Percentiles rank a stretch among this genome's conserved stretches.
These are phyloP conservation scores for Henicopernis longicauda DNA, from an alignment of 2,113 vertebrate genomes.

Conservation along the genomic window DNA sequence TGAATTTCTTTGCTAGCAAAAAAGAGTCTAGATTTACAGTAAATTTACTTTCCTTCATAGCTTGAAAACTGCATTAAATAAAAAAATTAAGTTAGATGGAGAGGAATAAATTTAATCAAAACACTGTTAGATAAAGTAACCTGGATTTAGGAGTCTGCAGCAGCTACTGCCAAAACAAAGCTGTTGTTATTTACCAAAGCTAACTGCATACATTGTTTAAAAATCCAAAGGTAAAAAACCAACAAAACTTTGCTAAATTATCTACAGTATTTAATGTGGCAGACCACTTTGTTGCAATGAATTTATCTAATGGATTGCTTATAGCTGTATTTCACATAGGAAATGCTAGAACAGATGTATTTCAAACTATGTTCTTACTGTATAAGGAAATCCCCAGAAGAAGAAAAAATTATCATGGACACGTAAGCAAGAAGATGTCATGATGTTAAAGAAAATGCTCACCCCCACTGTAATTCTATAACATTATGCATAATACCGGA, in stretches of 20 bases:
- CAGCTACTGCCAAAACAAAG: constrained; percentile 64
- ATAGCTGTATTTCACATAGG: neutral
- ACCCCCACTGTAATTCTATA: neutral
- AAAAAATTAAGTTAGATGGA: constrained; percentile 72
- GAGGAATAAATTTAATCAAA: constrained; percentile 72
- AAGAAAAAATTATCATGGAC: neutral
- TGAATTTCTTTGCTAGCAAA: constrained; percentile 51
- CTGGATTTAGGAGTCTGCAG: constrained; percentile 64
- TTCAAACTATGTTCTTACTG: neutral
- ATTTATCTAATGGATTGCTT: neutral
- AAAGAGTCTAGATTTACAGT: constrained; percentile 45
- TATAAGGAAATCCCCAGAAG: neutral
- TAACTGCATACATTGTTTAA: constrained; percentile 10
- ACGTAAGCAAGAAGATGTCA: neutral
- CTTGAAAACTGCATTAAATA: constrained; percentile 71
- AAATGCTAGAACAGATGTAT: neutral
- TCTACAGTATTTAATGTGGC: neutral
- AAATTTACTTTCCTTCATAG: constrained; percentile 68
- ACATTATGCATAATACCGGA: neutral
- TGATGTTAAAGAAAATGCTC: neutral
- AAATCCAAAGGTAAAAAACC: neutral
- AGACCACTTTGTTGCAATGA: neutral
- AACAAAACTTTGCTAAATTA: neutral
- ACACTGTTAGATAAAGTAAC: constrained; percentile 71
- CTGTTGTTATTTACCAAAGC: constrained; percentile 42